Evolutionary conservation across 1,140 invertebrate species (phyloP), one percentile per base, ranked within the genome.

Genomic region (Drosophila santomea): DNA sequence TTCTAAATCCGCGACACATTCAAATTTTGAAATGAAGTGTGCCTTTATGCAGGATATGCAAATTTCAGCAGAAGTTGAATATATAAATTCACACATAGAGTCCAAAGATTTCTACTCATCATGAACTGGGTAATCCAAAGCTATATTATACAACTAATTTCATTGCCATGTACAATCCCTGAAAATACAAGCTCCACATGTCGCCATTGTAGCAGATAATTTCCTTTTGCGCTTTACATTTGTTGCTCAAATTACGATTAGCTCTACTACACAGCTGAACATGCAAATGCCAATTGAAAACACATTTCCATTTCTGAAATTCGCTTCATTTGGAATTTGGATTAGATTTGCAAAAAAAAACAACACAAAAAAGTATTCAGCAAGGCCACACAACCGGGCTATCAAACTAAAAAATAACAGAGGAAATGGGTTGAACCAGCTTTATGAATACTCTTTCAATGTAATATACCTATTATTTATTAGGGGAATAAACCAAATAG

Each of bases 311-410:
- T 71, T 58, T 71, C 67, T 71, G 64, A 43, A 35, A 20, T 66
- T 41, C 44, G 43, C 36, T 71, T 71, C 64, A 71, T 71, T 71
- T 36, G 67, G 64, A 71, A 71, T 71, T 71, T 36, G 67, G 64
- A 71, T 71, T 71, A 71, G 64, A 71, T 71, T 58, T 71, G 67
- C 64, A 48, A 71, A 71, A 48, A 71, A 71, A 50, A 66, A 55
- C 15, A 6, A 45, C 11, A 59, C 10, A 35, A 41, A 67, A 69
- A 69, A 55, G 52, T 44, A 45, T 48, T 41, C 62, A 68, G 51
- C 64, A 71, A 71, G 67, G 67, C 14, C 67, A 71, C 35, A 69
- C 5, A 69, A 45, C 14, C 38, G 4, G 57, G n/a, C 36, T 57
- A 71, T 71, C 64, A 71, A 69, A 69, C 35, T 15, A 14, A 69